Conservation (phyloP, 2,113 vertebrate species). For the Astur gentilis region DNA sequence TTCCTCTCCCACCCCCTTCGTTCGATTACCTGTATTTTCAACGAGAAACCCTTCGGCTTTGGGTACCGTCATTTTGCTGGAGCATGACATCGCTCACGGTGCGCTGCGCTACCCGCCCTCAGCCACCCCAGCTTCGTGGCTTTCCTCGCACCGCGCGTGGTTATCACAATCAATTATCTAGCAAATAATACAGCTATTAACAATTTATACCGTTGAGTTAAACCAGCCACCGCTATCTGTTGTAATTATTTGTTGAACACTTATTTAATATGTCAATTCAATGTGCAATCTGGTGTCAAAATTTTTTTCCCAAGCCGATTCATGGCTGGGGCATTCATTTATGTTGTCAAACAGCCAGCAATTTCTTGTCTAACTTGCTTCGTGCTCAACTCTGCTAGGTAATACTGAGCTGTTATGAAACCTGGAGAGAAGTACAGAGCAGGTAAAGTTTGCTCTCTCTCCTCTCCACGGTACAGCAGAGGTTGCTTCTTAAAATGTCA, state of each 20-base stretch:
- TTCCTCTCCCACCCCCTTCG: neutral
- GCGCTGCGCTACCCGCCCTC: neutral
- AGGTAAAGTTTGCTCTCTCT: neutral
- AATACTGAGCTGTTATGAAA: neutral
- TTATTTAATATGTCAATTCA: neutral
- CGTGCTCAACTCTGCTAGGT: neutral
- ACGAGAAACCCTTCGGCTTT: neutral
- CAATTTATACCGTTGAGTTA: neutral
- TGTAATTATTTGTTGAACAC: neutral
- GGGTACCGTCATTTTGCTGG: accelerated
- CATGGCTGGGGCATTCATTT: neutral
- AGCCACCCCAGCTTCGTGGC: neutral
- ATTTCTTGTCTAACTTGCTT: neutral
- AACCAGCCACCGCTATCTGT: neutral
- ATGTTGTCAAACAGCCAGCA: neutral
- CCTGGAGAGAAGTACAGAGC: neutral
- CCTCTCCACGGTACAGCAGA: neutral
- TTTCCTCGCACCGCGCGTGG: accelerated
- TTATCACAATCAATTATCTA: neutral
- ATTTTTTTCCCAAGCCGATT: neutral
- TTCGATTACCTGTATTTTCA: neutral
- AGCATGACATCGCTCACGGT: accelerated
- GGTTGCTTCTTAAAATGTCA: neutral
- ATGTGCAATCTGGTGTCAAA: neutral
- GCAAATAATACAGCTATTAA: neutral